A percentile compares a stretch with the other conserved stretches of the same genome.
phyloP scores from a whole-genome alignment of 2,888 invertebrate species.

The Actias luna region DNA sequence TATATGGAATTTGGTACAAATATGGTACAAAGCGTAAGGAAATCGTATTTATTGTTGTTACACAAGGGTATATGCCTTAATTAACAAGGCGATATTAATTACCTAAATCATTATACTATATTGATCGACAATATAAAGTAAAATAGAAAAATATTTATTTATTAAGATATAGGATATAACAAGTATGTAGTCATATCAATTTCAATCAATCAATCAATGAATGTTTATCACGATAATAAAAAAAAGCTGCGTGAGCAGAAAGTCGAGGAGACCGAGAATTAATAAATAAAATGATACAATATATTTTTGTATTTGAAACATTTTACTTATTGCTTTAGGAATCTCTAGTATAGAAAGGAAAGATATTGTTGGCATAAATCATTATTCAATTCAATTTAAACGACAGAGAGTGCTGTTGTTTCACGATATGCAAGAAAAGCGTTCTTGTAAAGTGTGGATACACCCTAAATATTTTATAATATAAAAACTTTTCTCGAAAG shows the following conservation, averaged over 20 bases:
- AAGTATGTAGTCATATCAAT: background rate
- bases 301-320: slow-evolving; percentile 6
- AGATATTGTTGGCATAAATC: slow-evolving; percentile 74
- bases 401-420: slow-evolving; percentile 70
- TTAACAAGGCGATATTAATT: background rate
- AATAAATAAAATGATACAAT: background rate
- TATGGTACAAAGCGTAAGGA: background rate
- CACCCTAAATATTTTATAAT: slow-evolving; percentile 32
- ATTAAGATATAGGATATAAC: background rate
- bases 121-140: background rate
- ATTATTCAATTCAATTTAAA: slow-evolving; percentile 79
- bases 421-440: slow-evolving; percentile 45
- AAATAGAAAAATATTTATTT: too few species aligned
- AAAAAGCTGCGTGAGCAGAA: background rate
- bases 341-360: slow-evolving; percentile 67
- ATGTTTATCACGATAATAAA: too few species aligned
- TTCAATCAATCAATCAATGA: background rate
- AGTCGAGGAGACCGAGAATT: background rate
- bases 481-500: slow-evolving; percentile 13
- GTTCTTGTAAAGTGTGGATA: slow-evolving; percentile 38
- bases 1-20: too few species aligned
- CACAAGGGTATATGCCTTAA: background rate
- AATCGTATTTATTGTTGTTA: background rate
- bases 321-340: slow-evolving; percentile 62
- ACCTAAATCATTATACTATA: background rate